These are phyloP conservation scores for Cephus spinipes DNA, from an alignment of 2,888 invertebrate genomes.

Conservation along the genomic window DNA sequence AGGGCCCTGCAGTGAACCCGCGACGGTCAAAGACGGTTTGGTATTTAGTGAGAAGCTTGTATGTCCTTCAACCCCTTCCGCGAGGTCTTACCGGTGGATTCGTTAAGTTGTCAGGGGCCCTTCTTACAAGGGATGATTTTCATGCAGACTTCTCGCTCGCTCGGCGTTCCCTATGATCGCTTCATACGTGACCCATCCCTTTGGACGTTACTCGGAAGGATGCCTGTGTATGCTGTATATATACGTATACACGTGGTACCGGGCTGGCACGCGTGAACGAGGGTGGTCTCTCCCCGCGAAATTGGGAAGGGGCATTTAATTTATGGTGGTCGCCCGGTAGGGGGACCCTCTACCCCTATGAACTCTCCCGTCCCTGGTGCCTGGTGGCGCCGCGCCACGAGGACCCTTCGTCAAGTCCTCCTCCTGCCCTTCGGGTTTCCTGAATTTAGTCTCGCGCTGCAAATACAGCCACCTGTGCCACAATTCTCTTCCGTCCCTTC, in stretches of 20 bases:
- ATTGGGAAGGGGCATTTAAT: conserved; percentile 52
- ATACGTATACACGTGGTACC: neutral
- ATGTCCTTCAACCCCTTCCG: neutral
- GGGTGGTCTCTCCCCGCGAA: conserved; percentile 26
- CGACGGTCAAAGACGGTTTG: neutral
- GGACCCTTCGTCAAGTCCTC: conserved; percentile 14
- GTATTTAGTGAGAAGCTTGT: neutral
- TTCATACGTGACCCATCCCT: neutral
- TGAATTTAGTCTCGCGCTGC: conserved; percentile 16
- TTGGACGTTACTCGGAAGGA: neutral
- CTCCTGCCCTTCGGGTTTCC: conserved; percentile 21
- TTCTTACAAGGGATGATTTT: neutral
- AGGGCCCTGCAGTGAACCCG: neutral
- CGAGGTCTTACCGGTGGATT: neutral
- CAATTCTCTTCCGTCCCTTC: neutral
- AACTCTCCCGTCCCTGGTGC: neutral
- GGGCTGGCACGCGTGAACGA: neutral
- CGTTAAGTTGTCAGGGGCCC: neutral
- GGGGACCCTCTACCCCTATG: conserved; percentile 4
- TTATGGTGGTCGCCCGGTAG: conserved; percentile 35
- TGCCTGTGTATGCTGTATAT: neutral
- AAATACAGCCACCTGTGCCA: neutral
- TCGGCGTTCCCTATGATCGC: neutral
- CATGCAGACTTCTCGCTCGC: neutral
- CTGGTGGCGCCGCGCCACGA: neutral